These are phyloP conservation scores for Oenanthe oenanthe DNA, from an alignment of 2,113 vertebrate genomes.

Conservation along the genomic window DNA sequence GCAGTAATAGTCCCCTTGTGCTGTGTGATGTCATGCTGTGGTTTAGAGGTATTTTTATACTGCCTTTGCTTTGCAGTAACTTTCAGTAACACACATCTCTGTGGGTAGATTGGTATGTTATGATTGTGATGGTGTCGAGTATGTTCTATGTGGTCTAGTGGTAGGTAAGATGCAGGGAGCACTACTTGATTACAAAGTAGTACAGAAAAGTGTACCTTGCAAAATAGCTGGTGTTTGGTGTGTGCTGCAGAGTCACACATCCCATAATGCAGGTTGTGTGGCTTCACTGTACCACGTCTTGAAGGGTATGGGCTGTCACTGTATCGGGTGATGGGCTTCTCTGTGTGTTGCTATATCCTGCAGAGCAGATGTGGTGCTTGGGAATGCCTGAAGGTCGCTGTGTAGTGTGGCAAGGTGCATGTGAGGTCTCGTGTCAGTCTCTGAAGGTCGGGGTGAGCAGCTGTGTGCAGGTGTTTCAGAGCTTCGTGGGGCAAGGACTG, in stretches of 20 bases:
- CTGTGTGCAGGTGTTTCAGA: too few relatives aligned
- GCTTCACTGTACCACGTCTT: accelerated
- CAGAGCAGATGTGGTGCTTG: accelerated
- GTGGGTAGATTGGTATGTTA: not conserved
- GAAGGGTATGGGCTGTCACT: not conserved
- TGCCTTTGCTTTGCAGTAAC: not conserved
- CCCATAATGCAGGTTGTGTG: not conserved
- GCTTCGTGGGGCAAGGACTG: not conserved
- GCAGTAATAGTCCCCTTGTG: not conserved
- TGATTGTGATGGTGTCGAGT: accelerated
- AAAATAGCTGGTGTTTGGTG: not conserved
- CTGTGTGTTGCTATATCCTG: accelerated
- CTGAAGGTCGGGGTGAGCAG: accelerated
- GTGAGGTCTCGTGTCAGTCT: not conserved
- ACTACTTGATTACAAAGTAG: accelerated
- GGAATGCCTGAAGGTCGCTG: not conserved
- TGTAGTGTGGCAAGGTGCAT: accelerated
- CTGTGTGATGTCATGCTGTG: not conserved
- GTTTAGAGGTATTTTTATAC: not conserved
- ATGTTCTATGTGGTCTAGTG: not conserved
- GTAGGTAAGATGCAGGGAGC: too few relatives aligned
- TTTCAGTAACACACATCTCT: not conserved
- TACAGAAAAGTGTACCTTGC: not conserved
- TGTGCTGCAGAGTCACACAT: not conserved
- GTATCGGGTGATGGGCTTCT: accelerated